A percentile compares a stretch with the other conserved stretches of the same genome.
Evolutionary conservation across 1,140 invertebrate genomes (phyloP).

Genomic region (Mesaphorura yosii): DNA sequence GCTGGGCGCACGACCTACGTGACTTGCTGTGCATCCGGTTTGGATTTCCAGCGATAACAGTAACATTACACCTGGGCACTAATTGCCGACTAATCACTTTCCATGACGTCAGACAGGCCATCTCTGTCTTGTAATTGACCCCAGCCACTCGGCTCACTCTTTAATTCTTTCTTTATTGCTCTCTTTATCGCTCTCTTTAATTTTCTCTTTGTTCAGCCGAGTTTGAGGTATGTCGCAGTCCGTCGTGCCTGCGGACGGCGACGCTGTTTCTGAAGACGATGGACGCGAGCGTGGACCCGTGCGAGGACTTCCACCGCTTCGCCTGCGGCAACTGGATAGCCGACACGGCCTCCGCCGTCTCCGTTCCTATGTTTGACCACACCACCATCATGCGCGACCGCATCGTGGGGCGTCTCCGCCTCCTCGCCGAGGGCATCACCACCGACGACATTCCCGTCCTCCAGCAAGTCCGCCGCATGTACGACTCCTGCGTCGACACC

Average conservation of each 20-base stretch:
- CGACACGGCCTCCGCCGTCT: slow-evolving; percentile 31
- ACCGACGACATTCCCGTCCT: slow-evolving; percentile 23
- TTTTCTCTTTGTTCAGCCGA: not conserved
- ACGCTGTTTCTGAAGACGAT: slow-evolving; percentile 32
- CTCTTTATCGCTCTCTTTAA: not conserved
- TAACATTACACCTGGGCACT: not conserved
- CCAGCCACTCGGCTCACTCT: not conserved
- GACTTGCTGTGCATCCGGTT: not conserved
- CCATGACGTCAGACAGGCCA: not conserved
- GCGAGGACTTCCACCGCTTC: slow-evolving; percentile 45
- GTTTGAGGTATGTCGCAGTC: slow-evolving; percentile 20
- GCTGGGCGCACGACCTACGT: not conserved
- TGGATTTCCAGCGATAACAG: not conserved
- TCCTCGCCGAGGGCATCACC: slow-evolving; percentile 21
- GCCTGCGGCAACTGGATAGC: slow-evolving; percentile 44
- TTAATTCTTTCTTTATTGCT: not conserved
- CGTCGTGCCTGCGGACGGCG: slow-evolving; percentile 18
- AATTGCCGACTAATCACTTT: not conserved
- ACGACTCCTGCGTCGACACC: slow-evolving; percentile 22
- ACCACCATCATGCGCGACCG: slow-evolving; percentile 29
- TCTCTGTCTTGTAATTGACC: not conserved
- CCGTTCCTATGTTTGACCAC: slow-evolving; percentile 23
- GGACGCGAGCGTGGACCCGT: slow-evolving; percentile 42
- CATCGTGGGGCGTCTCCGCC: slow-evolving; percentile 22
- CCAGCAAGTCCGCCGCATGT: slow-evolving; percentile 25